Conservation (phyloP, 2,888 invertebrate species). For the Pantelozetes paolii region DNA sequence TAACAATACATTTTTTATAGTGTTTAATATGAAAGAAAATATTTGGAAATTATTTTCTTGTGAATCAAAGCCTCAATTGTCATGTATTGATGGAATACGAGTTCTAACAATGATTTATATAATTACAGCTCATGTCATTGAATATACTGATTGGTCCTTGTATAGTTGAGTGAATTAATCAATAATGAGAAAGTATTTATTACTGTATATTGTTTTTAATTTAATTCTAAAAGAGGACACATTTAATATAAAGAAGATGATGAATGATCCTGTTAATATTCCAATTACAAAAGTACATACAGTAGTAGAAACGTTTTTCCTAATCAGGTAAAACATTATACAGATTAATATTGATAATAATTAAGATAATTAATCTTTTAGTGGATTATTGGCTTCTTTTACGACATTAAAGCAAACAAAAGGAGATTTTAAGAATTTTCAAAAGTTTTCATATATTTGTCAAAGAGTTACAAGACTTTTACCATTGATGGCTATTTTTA, state of each 20-base stretch:
- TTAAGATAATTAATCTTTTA: background rate
- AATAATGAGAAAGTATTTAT: background rate
- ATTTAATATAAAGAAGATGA: background rate
- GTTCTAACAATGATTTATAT: constrained; percentile 43
- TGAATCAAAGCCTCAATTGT: constrained; percentile 8
- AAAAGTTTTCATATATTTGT: background rate
- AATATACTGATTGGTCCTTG: constrained; percentile 18
- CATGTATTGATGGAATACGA: constrained; percentile 43
- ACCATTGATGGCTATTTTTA: constrained; percentile 31
- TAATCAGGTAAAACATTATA: background rate
- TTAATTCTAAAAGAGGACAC: background rate
- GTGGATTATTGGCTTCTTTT: constrained; percentile 32
- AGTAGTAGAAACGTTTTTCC: constrained; percentile 36
- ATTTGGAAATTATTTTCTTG: background rate
- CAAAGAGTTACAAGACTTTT: background rate
- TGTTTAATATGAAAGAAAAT: no score
- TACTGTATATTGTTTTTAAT: background rate
- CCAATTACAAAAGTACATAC: background rate
- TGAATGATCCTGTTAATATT: background rate
- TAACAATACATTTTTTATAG: no score
- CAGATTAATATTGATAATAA: background rate
- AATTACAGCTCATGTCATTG: constrained; percentile 42
- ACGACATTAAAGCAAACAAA: constrained; percentile 29
- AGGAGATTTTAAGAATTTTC: background rate
- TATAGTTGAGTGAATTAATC: background rate